A percentile compares a stretch with the other conserved stretches of the same genome.
These are phyloP conservation scores for Sarcophaga rosellei DNA, from an alignment of 2,888 invertebrate species.

Conservation along the genomic window DNA sequence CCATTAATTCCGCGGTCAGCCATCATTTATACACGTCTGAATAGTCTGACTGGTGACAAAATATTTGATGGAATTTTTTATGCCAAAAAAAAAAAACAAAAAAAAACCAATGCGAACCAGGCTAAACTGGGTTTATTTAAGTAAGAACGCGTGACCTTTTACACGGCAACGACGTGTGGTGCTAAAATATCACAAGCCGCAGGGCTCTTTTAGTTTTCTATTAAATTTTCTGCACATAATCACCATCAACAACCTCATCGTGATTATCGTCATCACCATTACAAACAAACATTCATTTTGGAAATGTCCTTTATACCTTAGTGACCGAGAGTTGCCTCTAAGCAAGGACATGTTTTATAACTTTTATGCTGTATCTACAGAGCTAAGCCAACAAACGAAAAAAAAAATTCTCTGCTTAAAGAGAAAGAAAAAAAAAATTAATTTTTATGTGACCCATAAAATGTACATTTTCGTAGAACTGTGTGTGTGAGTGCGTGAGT, in stretches of 20 bases:
- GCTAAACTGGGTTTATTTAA: conserved; percentile 43
- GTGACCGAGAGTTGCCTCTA: conserved; percentile 28
- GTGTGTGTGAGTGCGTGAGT: not conserved
- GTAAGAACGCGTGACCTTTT: conserved; percentile 58
- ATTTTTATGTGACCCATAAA: conserved; percentile 61
- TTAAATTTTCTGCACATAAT: conserved; percentile 42
- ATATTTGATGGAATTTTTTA: conserved; percentile 17
- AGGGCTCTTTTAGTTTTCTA: conserved; percentile 44
- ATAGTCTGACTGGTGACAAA: conserved; percentile 9
- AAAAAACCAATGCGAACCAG: not conserved
- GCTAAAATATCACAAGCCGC: conserved; percentile 45
- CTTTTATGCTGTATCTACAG: conserved; percentile 28
- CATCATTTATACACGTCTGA: not conserved
- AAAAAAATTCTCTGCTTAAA: not conserved
- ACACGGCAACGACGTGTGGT: conserved; percentile 53
- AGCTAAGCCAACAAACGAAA: conserved; percentile 5
- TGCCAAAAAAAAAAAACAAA: not conserved
- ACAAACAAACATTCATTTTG: not conserved
- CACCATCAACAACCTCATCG: conserved; percentile 11
- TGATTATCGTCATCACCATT: not conserved
- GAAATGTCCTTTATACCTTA: conserved; percentile 20
- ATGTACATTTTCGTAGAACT: conserved; percentile 20
- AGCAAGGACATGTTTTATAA: conserved; percentile 42
- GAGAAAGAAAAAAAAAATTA: conserved; percentile 34
- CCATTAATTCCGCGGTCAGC: conserved; percentile 5